phyloP scores from a whole-genome alignment of 2,888 invertebrate species.

The Ectemnius continuus region DNA sequence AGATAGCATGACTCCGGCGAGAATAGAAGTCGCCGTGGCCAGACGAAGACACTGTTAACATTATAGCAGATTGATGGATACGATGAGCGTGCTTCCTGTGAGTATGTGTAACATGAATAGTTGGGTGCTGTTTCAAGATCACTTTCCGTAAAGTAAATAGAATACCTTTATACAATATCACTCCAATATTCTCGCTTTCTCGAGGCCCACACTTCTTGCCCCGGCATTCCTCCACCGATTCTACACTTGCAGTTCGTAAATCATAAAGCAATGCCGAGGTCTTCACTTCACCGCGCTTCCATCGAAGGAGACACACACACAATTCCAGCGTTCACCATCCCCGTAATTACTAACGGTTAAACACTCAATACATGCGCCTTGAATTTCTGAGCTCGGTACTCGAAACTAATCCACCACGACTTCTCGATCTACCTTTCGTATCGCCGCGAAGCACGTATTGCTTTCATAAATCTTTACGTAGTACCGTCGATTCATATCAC shows the following conservation, averaged over 20 bases:
- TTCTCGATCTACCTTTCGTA: not conserved
- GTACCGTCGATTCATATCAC: slow-evolving; percentile 50
- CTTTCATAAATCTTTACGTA: slow-evolving; percentile 42
- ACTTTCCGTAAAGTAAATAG: slow-evolving; percentile 14
- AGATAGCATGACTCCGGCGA: slow-evolving; percentile 6
- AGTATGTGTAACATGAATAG: slow-evolving; percentile 3
- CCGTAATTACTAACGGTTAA: slow-evolving; percentile 11
- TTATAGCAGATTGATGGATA: not conserved
- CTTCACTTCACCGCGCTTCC: not conserved
- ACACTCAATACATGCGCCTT: slow-evolving; percentile 13
- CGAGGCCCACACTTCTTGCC: not conserved
- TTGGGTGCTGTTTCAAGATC: slow-evolving; percentile 3
- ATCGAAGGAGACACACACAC: not conserved
- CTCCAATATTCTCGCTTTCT: slow-evolving; percentile 1
- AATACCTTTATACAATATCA: slow-evolving; percentile 4
- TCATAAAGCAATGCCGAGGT: not conserved
- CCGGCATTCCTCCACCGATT: no score
- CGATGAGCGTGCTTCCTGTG: slow-evolving; percentile 8
- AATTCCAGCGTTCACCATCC: not conserved
- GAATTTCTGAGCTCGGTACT: slow-evolving; percentile 20
- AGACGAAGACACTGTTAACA: slow-evolving; percentile 12
- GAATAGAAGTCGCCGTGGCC: slow-evolving; percentile 14
- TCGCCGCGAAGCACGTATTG: slow-evolving; percentile 49
- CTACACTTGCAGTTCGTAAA: no score
- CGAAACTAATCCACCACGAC: slow-evolving; percentile 12